Percentiles rank a stretch among this genome's conserved stretches.
phyloP scores from a whole-genome alignment of 2,113 vertebrate species.

The Zosterops hypoxanthus region DNA sequence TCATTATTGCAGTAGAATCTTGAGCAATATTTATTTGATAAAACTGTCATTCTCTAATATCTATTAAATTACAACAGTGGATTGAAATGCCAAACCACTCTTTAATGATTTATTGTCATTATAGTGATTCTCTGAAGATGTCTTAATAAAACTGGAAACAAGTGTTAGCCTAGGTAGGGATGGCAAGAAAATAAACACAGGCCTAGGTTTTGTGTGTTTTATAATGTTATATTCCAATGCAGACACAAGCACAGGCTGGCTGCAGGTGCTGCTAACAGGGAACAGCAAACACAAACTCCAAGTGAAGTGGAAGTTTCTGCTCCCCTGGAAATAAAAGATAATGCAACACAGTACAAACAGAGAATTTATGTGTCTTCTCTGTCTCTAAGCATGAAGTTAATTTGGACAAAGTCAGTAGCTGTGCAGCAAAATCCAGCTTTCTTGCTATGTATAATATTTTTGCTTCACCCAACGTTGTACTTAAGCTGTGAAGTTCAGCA shows the following conservation, averaged over 20 bases:
- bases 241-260: neutral
- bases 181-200: neutral
- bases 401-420: neutral
- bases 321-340: neutral
- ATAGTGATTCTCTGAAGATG: neutral
- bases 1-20: neutral
- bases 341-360: neutral
- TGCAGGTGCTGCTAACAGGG: neutral
- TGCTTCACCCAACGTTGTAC: neutral
- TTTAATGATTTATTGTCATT: neutral
- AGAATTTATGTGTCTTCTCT: neutral
- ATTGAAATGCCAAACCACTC: neutral
- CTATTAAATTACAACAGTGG: neutral
- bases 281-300: neutral
- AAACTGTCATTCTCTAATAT: neutral
- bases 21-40: neutral
- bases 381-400: neutral
- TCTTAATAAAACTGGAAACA: neutral
- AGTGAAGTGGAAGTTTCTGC: neutral
- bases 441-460: neutral
- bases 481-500: neutral
- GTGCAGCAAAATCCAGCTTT: neutral
- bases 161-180: neutral
- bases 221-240: neutral
- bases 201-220: neutral